Evolutionary conservation across 1,140 invertebrate genomes (phyloP).

Genomic region (Drosophila kikkawai): DNA sequence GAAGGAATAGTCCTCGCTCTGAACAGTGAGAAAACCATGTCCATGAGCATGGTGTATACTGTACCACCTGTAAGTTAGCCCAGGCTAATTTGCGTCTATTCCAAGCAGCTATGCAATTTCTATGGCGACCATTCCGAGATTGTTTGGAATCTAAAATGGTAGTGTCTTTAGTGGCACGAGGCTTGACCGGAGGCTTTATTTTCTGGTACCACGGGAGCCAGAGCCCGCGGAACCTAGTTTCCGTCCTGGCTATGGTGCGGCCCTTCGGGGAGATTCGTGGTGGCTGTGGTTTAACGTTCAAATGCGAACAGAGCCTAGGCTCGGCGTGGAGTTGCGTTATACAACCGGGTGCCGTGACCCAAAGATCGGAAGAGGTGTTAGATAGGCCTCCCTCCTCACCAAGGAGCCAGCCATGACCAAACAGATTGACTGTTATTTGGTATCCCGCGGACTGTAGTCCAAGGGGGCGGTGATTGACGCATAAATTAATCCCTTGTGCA

Average conservation of each 20-base stretch:
- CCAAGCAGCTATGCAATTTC: not conserved
- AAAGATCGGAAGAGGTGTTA: constrained; percentile 8
- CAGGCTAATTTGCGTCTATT: not conserved
- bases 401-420: not conserved
- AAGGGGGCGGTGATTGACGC: too few relatives aligned
- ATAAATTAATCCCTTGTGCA: too few relatives aligned
- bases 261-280: not conserved
- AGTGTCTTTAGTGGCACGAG: constrained; percentile 5
- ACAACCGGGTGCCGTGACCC: constrained; percentile 1
- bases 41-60: constrained; percentile 3
- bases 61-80: not conserved
- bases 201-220: constrained; percentile 10
- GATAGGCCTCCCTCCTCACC: constrained; percentile 57
- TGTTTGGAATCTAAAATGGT: constrained; percentile 2
- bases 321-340: constrained; percentile 18
- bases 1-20: constrained; percentile 1
- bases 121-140: not conserved
- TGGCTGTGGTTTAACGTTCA: constrained; percentile 15
- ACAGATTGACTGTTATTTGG: too few relatives aligned
- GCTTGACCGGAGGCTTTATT: constrained; percentile 1
- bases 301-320: constrained; percentile 11
- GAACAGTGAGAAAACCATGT: constrained; percentile 7
- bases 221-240: constrained; percentile 9
- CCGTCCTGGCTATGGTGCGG: constrained; percentile 6
- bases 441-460: too few relatives aligned